A percentile compares a stretch with the other conserved stretches of the same genome.
phyloP scores from a whole-genome alignment of 2,113 vertebrate genomes.

The Empidonax alnorum region DNA sequence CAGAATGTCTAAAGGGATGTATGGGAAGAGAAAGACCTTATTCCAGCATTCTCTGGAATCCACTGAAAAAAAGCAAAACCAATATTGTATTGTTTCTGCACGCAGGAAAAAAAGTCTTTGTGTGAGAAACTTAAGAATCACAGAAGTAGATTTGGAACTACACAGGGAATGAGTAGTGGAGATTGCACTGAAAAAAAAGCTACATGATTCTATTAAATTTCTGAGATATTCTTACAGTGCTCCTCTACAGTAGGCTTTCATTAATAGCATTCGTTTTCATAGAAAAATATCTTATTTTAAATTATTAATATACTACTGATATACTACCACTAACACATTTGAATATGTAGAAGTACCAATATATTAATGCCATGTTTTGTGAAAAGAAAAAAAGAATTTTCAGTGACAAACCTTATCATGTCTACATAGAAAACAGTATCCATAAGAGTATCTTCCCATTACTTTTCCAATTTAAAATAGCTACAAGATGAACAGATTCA shows the following conservation, averaged over 20 bases:
- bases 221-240: neutral
- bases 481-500: neutral
- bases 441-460: neutral
- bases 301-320: neutral
- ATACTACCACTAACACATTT: neutral
- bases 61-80: neutral
- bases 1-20: accelerated
- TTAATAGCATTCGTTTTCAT: neutral
- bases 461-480: neutral
- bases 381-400: neutral
- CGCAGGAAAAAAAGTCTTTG: neutral
- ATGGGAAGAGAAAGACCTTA: neutral
- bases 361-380: neutral
- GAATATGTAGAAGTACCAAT: neutral
- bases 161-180: neutral
- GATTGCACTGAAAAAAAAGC: neutral
- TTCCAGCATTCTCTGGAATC: neutral
- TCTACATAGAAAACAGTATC: neutral
- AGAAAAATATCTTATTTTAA: neutral
- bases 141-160: neutral
- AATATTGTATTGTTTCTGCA: neutral
- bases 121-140: neutral
- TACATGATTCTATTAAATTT: neutral
- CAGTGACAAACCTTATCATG: neutral
- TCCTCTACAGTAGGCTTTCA: neutral